Base-by-base conservation (phyloP, 1,140 invertebrate species). In the Drosophila azteca region DNA sequence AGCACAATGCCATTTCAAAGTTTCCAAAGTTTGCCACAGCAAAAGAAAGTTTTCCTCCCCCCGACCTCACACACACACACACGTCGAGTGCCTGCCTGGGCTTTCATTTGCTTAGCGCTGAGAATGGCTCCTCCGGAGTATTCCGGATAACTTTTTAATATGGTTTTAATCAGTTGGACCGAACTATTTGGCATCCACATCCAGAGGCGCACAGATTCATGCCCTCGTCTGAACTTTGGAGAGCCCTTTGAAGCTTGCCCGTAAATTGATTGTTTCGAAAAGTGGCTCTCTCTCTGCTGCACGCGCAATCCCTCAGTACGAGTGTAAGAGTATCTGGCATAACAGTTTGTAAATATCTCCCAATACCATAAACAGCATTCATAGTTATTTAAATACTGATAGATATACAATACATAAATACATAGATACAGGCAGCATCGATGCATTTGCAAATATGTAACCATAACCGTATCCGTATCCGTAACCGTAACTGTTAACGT, bases 71-170 rank as follows among this genome's bases (percentile, higher is more conserved):
- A n/a, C 45, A 43, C 63, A 55, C 61, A n/a, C 43, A 35, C 51
- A 46, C 69, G 17, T 20, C 17, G 17, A 20, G 17, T 70, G 41
- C 66, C 66, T 22, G 35, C 29, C 24, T 17, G 20, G 29, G 15
- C 53, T 50, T 67, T 68, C 69, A 72, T 71, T 72, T 71, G 69
- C 69, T 70, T 71, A 72, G 69, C 35, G 11, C 69, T 68, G 26
- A 41, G 51, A 62, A 71, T 54, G 15, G 69, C 70, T 54, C 49
- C 49, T 58, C 54, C 35, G 49, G 44, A 55, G 61, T 74, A 66
- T 50, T 75, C 59, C 58, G 62, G 73, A 69, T 85, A 85, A 85
- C 81, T 85, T 85, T 87, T 87, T 85, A 85, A 85, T 85, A 77
- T 75, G 82, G 68, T 85, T 85, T 85, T 85, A 85, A 85, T 85